Evolutionary conservation across 2,888 invertebrate genomes (phyloP).

Genomic region (Cynaeus angustus): DNA sequence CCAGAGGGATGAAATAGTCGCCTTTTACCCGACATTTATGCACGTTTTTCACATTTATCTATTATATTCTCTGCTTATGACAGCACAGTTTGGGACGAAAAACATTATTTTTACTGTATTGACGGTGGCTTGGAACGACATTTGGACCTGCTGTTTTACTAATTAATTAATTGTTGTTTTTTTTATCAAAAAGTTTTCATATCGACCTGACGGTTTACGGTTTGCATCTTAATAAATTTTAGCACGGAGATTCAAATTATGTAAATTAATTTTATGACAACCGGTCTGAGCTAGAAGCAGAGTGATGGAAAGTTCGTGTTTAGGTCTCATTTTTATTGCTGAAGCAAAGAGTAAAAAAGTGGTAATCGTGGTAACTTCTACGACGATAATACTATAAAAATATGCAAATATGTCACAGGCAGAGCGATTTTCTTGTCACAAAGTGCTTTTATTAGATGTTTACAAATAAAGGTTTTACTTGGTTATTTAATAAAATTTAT

Average conservation of each 20-base stretch:
- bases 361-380: too few relatives aligned
- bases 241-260: slow-evolving; percentile 2
- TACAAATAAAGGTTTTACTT: too few relatives aligned
- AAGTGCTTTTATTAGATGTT: too few relatives aligned
- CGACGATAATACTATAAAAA: too few relatives aligned
- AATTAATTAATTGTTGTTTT: slow-evolving; percentile 14
- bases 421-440: too few relatives aligned
- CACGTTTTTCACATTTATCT: slow-evolving; percentile 34
- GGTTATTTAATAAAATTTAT: too few relatives aligned
- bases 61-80: slow-evolving; percentile 34
- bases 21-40: slow-evolving; percentile 24
- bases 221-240: slow-evolving; percentile 11
- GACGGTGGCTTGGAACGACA: slow-evolving; percentile 13
- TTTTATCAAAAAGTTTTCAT: slow-evolving; percentile 24
- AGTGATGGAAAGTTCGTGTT: neutral
- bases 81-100: slow-evolving; percentile 27
- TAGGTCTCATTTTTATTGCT: too few relatives aligned
- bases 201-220: slow-evolving; percentile 15
- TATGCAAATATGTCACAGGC: too few relatives aligned
- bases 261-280: slow-evolving; percentile 14
- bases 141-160: slow-evolving; percentile 1
- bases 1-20: slow-evolving; percentile 5
- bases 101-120: slow-evolving; percentile 22
- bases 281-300: neutral
- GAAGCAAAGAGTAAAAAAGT: too few relatives aligned